Evolutionary conservation across 2,797 vertebrate species (phyloP), one percentile per base, ranked within the genome.

Genomic region (Catostomus latipinnis): DNA sequence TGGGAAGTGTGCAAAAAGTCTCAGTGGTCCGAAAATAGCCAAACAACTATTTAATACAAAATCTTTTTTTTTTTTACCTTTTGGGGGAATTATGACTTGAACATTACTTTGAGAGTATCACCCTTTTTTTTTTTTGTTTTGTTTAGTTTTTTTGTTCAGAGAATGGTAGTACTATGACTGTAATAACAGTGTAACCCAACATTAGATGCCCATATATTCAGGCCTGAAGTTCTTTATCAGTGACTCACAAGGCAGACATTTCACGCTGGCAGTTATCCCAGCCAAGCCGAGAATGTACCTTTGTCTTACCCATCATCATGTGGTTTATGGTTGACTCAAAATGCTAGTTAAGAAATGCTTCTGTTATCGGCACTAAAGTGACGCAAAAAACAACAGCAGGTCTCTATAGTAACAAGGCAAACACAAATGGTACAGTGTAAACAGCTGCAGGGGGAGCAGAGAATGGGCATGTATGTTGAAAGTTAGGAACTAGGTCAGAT

Each of bases 211-310:
- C 34, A 56, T 60, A 58, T 60, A 14, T 58, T 71, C 48, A n/a
- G 84, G 65, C 57, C 11, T 71, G 71, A 86, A 84, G 86, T 83
- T 83, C 68, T 82, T 82, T 84, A 89, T 79, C 90, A 88, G 58
- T 71, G 85, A 88, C 89, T 88, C 85, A 0, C 8, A 11, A 80
- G 57, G 49, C 34, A 63, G 49, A 62, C 50, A 46, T 78, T 54
- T 71, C 46, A 53, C 34, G 0, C 67, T 63, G 67, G 57, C 58
- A 6, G 14, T 18, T 18, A 5, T 62, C 49, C 22, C 49, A 57
- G 34, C 67, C 1, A 5, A 70, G 46, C 8, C 9, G 22, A 61
- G 50, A 48, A 10, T 18, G 6, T 34, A 10, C 22, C 46, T 34
- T 5, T 6, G 9, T 18, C 4, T 60, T 34, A 58, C 49, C 48